phyloP scores from a whole-genome alignment of 2,888 invertebrate genomes.

The Ommatoiulus sabulosus region DNA sequence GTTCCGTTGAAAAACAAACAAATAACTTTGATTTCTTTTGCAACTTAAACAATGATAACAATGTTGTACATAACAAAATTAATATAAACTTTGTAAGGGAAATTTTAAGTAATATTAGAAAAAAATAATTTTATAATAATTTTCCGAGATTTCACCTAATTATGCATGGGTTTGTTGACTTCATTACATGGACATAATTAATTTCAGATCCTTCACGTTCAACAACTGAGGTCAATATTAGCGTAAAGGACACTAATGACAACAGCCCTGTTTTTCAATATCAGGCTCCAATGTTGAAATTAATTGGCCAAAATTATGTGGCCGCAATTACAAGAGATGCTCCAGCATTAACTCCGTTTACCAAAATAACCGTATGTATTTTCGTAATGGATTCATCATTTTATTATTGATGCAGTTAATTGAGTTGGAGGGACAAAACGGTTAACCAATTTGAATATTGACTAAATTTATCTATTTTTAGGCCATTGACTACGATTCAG shows the following conservation, averaged over 20 bases:
- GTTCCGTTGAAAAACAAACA: too few species aligned
- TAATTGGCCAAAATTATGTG: conserved; percentile 78
- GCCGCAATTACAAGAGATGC: conserved; percentile 82
- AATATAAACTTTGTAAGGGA: too few species aligned
- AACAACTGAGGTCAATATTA: conserved; percentile 76
- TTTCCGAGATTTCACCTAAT: too few species aligned
- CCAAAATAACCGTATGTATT: conserved; percentile 78
- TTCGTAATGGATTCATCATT: neutral
- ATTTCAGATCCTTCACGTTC: conserved; percentile 62
- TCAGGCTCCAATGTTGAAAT: conserved; percentile 73
- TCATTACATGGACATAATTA: too few species aligned
- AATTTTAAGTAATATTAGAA: too few species aligned
- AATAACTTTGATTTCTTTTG: too few species aligned
- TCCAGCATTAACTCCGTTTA: conserved; percentile 78
- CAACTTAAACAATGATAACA: too few species aligned
- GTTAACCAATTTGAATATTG: neutral
- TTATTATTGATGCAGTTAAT: neutral
- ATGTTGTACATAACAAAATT: too few species aligned
- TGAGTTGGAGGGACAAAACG: too few species aligned
- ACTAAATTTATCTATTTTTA: conserved; percentile 64
- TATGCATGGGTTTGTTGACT: too few species aligned
- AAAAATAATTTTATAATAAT: too few species aligned
- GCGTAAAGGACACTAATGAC: conserved; percentile 89
- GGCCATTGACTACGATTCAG: conserved; percentile 89
- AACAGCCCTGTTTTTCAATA: conserved; percentile 86